Percentiles rank a stretch among this genome's conserved stretches.
phyloP scores from a whole-genome alignment of 2,113 vertebrate species.

The Condylura cristata region DNA sequence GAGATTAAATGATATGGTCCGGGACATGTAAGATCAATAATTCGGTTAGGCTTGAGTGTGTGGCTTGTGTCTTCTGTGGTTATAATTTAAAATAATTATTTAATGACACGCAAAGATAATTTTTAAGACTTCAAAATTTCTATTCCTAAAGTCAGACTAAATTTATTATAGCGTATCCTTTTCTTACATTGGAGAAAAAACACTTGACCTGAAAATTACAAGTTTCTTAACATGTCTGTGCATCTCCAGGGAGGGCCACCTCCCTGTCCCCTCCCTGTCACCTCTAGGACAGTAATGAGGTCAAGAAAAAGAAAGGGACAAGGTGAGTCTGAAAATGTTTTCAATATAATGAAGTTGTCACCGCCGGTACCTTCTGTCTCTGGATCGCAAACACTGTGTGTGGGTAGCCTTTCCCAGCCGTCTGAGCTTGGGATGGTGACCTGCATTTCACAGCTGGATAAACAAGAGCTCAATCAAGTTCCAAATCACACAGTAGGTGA shows the following conservation, averaged over 20 bases:
- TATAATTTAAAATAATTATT: neutral
- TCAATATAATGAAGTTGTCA: constrained; percentile 10
- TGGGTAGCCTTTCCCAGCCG: neutral
- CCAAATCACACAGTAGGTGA: constrained; percentile 56
- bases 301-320: neutral
- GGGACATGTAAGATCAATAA: neutral
- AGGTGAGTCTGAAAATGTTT: constrained; percentile 27
- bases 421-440: constrained; percentile 52
- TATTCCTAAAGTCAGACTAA: neutral
- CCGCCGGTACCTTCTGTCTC: neutral
- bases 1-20: neutral
- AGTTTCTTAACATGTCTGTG: neutral
- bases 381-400: neutral
- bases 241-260: neutral
- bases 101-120: neutral
- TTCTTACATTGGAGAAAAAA: neutral
- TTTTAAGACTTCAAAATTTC: neutral
- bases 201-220: neutral
- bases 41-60: neutral
- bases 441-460: constrained; percentile 70
- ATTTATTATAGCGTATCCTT: neutral
- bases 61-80: neutral
- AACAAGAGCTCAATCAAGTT: constrained; percentile 67
- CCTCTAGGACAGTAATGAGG: neutral
- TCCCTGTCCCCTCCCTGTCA: too few relatives aligned